Conservation (phyloP, 2,113 vertebrate genomes). For the Neolamprologus sp. region DNA sequence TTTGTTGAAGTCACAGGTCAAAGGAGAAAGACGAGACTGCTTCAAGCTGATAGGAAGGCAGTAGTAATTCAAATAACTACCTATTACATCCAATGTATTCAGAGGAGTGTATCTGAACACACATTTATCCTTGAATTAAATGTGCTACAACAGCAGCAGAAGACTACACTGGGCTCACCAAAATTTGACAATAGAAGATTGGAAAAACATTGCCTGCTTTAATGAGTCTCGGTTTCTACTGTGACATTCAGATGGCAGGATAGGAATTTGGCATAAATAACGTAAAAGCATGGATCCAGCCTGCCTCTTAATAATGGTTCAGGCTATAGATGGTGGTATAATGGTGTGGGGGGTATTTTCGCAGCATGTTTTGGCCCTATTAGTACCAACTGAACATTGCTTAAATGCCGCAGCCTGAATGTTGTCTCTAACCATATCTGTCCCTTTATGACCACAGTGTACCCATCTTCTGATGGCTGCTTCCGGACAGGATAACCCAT, state of each 20-base stretch:
- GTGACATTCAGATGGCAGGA: background rate
- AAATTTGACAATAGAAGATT: background rate
- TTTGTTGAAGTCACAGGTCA: background rate
- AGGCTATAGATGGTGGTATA: background rate
- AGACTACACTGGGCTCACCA: background rate
- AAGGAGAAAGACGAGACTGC: background rate
- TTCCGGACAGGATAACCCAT: background rate
- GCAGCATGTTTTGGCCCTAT: background rate
- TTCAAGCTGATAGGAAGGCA: background rate
- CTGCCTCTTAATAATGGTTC: background rate
- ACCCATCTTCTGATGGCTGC: background rate
- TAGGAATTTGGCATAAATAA: background rate
- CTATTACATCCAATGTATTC: background rate
- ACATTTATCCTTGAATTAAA: background rate
- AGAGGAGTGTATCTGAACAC: background rate
- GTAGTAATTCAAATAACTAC: background rate
- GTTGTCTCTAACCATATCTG: background rate
- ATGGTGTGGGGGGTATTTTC: background rate
- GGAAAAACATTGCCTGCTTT: background rate
- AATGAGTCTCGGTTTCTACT: background rate
- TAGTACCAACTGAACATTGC: background rate
- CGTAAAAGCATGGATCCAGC: background rate
- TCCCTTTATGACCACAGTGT: background rate
- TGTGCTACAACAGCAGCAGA: background rate
- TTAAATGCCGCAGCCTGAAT: background rate